Evolutionary conservation across 1,140 invertebrate genomes (phyloP), one percentile per base, ranked within the genome.

Genomic region (Megathymus violae): DNA sequence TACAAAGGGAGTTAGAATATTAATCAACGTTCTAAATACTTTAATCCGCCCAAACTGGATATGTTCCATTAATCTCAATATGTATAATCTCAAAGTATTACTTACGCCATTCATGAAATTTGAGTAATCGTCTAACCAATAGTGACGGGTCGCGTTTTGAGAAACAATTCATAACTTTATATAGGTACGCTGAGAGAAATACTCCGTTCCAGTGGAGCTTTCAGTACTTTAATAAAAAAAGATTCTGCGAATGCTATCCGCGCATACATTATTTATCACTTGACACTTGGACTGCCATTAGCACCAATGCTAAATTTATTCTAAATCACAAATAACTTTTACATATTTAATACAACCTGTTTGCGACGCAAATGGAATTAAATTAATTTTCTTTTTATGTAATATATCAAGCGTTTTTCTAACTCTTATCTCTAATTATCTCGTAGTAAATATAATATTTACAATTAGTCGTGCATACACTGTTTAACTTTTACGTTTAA

Each of bases 1-100:
- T 72, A 58, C 66, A 59, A 71, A 65, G 41, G 68, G 50, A 71
- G 65, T 71, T 77, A 68, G 80, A 79, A 82, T 84, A 89, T 88
- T 87, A 88, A 87, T 87, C 76, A 80, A 76, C 48, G 74, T 85
- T 78, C 76, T 69, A 74, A 74, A 82, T 73, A 78, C 74, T 82
- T 76, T 76, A 77, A 79, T 78, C 62, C 62, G 65, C 56, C 61
- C 56, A 51, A 84, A 76, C 67, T 72, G 69, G 66, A 71, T 52
- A 54, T 61, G 44, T 70, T 73, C 69, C 76, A 86, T 87, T 83
- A 84, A 88, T 88, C 68, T 79, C 67, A 78, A 84, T 83, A 60
- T 48, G 54, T 63, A 54, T 31, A 43, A 56, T 56, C 51, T 56
- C 51, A 43, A 43, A 56, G 51, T 56, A 56, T 56, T 56, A 56